Evolutionary conservation across 1,140 invertebrate genomes (phyloP), one percentile per base, ranked within the genome.

Genomic region (Maconellicoccus hirsutus): DNA sequence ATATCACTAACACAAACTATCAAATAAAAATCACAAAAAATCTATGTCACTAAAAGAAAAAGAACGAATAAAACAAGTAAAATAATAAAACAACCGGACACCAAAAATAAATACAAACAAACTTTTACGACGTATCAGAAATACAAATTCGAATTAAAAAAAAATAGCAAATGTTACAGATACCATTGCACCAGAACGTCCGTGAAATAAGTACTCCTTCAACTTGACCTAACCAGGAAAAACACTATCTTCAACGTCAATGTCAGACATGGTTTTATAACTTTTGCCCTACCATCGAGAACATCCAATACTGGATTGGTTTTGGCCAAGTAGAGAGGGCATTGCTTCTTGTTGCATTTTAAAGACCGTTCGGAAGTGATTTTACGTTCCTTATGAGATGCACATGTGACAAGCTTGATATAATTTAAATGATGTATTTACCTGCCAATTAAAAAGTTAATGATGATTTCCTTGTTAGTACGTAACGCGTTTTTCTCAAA

Each of bases 181-280:
- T 52, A 52, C n/a, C 42, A 52, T 52, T 52, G 42, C 42, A 52
- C 42, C 42, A 52, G 42, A 52, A 52, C 12, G 12, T 52, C n/a
- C 42, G 42, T 52, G n/a, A 52, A 16, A 52, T 52, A 52, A 52
- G 16, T 52, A 16, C 25, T 23, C 22, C 25, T 66, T 66, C 61
- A 66, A 66, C 61, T 66, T 66, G 61, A 66, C 61, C 61, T 66
- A 66, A 66, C 21, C 61, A 66, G 61, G 61, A 66, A 66, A 66
- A 66, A 66, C 61, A 66, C 61, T 66, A 66, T 8, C 61, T 66
- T 16, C 6, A 22, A 66, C 25, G 22, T 66, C 61, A 66, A 66
- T 66, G 61, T 66, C 61, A 66, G 61, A 66, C 61, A 66, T 66
- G 61, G 61, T 66, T 66, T 66, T 66, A 66, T 66, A 66, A 66